A percentile compares a stretch with the other conserved stretches of the same genome.
phyloP scores from a whole-genome alignment of 2,888 invertebrate species.

The Chorisops tibialis region DNA sequence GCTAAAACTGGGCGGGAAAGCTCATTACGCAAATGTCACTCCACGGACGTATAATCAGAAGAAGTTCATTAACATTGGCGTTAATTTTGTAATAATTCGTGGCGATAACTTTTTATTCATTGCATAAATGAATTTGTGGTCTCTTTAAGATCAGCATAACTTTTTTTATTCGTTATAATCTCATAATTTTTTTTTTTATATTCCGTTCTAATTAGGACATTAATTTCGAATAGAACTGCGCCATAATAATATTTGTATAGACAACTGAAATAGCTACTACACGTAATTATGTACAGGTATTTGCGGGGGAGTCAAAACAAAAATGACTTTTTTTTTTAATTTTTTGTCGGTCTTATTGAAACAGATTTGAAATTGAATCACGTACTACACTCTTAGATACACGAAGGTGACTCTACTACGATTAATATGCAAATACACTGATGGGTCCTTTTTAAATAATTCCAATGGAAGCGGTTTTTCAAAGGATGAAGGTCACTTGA shows the following conservation, averaged over 20 bases:
- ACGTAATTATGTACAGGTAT: not conserved
- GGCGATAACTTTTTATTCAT: not conserved
- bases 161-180: no score
- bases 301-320: constrained; percentile 13
- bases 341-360: not conserved
- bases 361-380: constrained; percentile 15
- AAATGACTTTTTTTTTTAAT: not conserved
- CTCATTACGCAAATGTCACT: not conserved
- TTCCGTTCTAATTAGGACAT: constrained; percentile 2
- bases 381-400: not conserved
- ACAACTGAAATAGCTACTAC: constrained; percentile 5
- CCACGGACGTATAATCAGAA: not conserved
- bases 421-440: constrained; percentile 1
- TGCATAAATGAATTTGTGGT: not conserved
- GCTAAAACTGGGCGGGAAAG: no score
- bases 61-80: constrained; percentile 7
- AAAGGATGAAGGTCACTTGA: no score
- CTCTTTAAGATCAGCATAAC: not conserved
- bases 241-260: no score
- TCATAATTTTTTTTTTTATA: no score
- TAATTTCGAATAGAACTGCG: not conserved
- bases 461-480: no score
- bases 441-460: no score
- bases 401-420: not conserved
- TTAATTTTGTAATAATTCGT: not conserved